Evolutionary conservation across 2,113 vertebrate species (phyloP).

Genomic region (Romanogobio albipinnatus): DNA sequence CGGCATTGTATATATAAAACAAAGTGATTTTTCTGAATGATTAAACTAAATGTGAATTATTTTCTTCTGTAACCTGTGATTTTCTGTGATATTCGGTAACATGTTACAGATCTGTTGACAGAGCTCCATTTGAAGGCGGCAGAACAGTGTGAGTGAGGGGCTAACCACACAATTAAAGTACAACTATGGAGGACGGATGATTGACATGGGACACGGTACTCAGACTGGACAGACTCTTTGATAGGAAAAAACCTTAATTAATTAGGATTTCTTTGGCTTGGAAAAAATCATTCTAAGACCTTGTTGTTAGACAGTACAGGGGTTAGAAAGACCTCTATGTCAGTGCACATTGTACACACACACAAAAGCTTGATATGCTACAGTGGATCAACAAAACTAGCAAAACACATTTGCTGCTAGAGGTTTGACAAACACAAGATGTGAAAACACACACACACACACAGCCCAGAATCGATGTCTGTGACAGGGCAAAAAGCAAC

Average conservation of each 20-base stretch:
- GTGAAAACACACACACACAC: constrained; percentile 37
- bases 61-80: not conserved
- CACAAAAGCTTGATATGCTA: constrained; percentile 17
- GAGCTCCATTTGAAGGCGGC: constrained; percentile 37
- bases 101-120: not conserved
- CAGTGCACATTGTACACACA: constrained; percentile 58
- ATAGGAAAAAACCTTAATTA: constrained; percentile 17
- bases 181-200: constrained; percentile 49
- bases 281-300: not conserved
- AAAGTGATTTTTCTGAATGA: not conserved
- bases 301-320: not conserved
- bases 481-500: constrained; percentile 41
- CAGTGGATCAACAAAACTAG: constrained; percentile 11
- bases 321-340: constrained; percentile 45
- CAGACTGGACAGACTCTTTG: constrained; percentile 38
- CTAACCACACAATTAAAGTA: constrained; percentile 43
- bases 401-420: constrained; percentile 26
- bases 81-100: not conserved
- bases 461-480: constrained; percentile 32
- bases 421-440: constrained; percentile 45
- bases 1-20: not conserved
- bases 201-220: constrained; percentile 50
- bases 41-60: not conserved
- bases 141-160: constrained; percentile 47
- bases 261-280: not conserved